These are phyloP conservation scores for Trematocara macrostoma DNA, from an alignment of 2,113 vertebrate genomes.

Conservation along the genomic window DNA sequence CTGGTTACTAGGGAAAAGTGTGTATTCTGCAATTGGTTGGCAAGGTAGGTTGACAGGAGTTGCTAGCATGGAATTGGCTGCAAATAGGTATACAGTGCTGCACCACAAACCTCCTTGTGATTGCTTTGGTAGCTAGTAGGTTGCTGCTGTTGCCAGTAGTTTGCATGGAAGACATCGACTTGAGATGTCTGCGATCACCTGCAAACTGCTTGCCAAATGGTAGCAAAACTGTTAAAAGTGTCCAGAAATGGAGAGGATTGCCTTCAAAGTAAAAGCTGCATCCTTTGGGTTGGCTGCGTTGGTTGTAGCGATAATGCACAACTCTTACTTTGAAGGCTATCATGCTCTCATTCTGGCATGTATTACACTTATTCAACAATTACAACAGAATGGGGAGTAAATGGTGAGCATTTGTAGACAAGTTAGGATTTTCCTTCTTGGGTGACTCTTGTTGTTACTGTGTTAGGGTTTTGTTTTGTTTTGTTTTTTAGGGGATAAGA, in stretches of 20 bases:
- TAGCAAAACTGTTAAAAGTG: not conserved
- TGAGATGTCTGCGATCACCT: not conserved
- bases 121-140: not conserved
- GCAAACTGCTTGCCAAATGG: not conserved
- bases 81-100: not conserved
- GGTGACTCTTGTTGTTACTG: not conserved
- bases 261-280: not conserved
- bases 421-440: not conserved
- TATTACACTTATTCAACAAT: not conserved
- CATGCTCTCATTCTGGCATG: not conserved
- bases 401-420: not conserved
- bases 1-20: not conserved
- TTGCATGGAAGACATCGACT: not conserved
- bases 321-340: not conserved
- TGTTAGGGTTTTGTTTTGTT: not conserved
- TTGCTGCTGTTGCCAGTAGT: not conserved
- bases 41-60: not conserved
- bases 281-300: fast-evolving
- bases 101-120: not conserved
- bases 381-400: not conserved
- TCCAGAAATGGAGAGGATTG: not conserved
- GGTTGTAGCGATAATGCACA: not conserved
- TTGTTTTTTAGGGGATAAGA: not conserved
- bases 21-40: not conserved
- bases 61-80: not conserved